phyloP scores from a whole-genome alignment of 2,797 vertebrate species.

The Oophaga sylvatica region DNA sequence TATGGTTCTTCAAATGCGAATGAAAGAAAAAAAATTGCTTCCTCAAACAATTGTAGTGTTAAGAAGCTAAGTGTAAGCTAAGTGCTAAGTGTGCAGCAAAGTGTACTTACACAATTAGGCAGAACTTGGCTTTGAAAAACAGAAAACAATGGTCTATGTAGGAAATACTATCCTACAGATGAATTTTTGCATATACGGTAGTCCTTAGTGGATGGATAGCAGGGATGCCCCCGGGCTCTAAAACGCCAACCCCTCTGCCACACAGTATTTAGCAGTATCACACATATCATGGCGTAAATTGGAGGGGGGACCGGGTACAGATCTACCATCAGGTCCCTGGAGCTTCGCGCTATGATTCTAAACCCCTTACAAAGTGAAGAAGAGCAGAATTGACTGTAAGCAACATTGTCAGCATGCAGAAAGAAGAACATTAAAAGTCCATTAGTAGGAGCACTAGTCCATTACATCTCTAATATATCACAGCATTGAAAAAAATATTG shows the following conservation, averaged over 20 bases:
- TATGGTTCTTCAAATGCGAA: too few species aligned
- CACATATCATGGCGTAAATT: neutral
- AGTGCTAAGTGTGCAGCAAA: too few species aligned
- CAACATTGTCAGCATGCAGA: constrained; percentile 6
- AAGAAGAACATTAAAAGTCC: constrained; percentile 45
- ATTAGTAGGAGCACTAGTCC: constrained; percentile 13
- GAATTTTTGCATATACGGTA: neutral
- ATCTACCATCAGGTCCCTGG: neutral
- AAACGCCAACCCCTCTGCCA: neutral
- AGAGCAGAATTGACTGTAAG: neutral
- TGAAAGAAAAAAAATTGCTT: too few species aligned
- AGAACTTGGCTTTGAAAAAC: neutral
- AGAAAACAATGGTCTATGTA: neutral
- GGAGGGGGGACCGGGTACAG: neutral
- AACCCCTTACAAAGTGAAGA: neutral
- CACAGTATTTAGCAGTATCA: neutral
- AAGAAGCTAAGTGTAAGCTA: too few species aligned
- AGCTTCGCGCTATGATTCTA: neutral
- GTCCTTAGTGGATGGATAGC: neutral
- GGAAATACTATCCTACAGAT: neutral
- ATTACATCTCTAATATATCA: constrained; percentile 30
- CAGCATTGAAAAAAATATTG: constrained; percentile 7
- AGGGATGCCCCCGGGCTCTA: neutral
- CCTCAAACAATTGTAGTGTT: too few species aligned
- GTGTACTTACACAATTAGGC: neutral